These are phyloP conservation scores for Coturnix japonica DNA, from an alignment of 2,113 vertebrate species.

Conservation along the genomic window DNA sequence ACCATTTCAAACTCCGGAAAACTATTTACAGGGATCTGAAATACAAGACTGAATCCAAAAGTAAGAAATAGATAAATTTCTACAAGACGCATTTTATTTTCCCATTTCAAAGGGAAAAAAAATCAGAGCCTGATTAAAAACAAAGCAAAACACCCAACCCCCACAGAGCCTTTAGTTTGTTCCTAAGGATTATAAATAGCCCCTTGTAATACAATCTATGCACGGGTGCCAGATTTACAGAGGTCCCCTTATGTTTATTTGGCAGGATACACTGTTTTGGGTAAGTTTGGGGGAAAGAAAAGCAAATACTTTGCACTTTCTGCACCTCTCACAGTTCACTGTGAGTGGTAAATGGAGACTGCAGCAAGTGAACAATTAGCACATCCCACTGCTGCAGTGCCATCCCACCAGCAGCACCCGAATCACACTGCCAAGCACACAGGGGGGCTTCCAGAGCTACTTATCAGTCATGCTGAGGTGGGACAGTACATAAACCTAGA, in stretches of 20 bases:
- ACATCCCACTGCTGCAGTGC: background rate
- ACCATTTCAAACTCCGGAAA: conserved; percentile 53
- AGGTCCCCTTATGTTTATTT: background rate
- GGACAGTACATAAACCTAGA: background rate
- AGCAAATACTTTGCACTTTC: background rate
- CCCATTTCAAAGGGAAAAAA: conserved; percentile 36
- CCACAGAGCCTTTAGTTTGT: background rate
- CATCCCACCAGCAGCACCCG: background rate
- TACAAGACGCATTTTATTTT: background rate
- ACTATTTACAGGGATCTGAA: conserved; percentile 44
- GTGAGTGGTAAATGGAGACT: background rate
- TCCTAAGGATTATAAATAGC: conserved; percentile 32
- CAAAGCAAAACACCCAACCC: background rate
- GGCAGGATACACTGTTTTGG: background rate
- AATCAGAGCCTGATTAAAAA: conserved; percentile 23
- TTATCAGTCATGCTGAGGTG: background rate
- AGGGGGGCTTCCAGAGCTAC: background rate
- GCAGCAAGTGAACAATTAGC: background rate
- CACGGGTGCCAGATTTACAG: background rate
- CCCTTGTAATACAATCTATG: background rate
- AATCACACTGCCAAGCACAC: background rate
- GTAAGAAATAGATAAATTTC: conserved; percentile 46
- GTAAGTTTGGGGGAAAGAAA: background rate
- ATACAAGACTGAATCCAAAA: conserved; percentile 18
- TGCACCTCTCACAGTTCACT: background rate